Percentiles rank a stretch among this genome's conserved stretches.
Evolutionary conservation across 2,113 vertebrate species (phyloP).

Genomic region (Suncus etruscus): DNA sequence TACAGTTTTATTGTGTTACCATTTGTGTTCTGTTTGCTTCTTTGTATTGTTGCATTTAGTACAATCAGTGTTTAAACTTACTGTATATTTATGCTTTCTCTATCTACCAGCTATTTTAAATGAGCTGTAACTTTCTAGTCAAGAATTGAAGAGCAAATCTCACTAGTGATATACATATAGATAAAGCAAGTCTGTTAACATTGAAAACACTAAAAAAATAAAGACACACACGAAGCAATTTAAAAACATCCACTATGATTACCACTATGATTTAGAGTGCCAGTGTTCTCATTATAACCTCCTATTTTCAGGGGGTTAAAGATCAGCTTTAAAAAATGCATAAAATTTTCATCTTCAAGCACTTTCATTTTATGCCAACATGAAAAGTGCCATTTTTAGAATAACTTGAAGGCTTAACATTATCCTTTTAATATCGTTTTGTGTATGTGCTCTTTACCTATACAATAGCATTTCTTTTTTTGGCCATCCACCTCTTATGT

Average conservation of each 20-base stretch:
- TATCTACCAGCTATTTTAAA: constrained; percentile 91
- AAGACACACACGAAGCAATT: constrained; percentile 73
- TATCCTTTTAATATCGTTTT: constrained; percentile 56
- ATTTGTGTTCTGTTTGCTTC: constrained; percentile 91
- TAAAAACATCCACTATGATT: constrained; percentile 83
- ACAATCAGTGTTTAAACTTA: constrained; percentile 91
- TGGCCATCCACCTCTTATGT: constrained; percentile 85
- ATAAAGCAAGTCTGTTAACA: constrained; percentile 86
- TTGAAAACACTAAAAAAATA: constrained; percentile 84
- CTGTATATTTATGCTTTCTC: constrained; percentile 91
- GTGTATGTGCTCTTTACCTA: constrained; percentile 26
- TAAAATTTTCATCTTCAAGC: constrained; percentile 85
- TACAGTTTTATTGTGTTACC: constrained; percentile 99
- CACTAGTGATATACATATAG: constrained; percentile 85
- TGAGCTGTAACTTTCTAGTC: constrained; percentile 91
- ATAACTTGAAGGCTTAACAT: constrained; percentile 82
- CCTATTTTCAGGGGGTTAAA: constrained; percentile 88
- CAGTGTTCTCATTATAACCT: constrained; percentile 84
- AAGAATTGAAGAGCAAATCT: constrained; percentile 88
- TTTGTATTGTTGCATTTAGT: constrained; percentile 92
- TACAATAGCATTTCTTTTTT: constrained; percentile 45
- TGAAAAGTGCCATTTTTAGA: constrained; percentile 85
- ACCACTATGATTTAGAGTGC: constrained; percentile 81
- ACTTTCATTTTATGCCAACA: constrained; percentile 88
- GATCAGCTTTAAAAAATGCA: constrained; percentile 86